These are phyloP conservation scores for Rhinophrynus dorsalis DNA, from an alignment of 2,797 vertebrate species.

Conservation along the genomic window DNA sequence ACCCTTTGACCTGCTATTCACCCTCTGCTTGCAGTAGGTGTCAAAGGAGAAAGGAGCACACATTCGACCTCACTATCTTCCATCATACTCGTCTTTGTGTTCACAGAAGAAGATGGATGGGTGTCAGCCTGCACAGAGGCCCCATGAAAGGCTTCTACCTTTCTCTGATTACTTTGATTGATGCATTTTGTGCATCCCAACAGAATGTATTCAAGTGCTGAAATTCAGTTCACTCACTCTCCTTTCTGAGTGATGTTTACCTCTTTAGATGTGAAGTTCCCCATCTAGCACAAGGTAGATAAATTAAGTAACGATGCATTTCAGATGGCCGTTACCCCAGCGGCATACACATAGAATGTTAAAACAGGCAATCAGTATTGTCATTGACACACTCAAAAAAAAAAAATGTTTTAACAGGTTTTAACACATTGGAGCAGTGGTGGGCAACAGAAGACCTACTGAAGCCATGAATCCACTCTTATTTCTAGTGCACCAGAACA, in stretches of 20 bases:
- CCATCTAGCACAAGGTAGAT: slow-evolving; percentile 26
- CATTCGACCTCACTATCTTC: slow-evolving; percentile 40
- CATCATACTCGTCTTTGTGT: slow-evolving; percentile 45
- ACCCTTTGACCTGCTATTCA: slow-evolving; percentile 33
- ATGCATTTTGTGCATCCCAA: slow-evolving; percentile 45
- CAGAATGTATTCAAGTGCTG: slow-evolving; percentile 44
- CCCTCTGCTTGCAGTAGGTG: slow-evolving; percentile 27
- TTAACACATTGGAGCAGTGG: too few relatives aligned
- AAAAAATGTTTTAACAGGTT: too few relatives aligned
- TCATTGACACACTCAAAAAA: too few relatives aligned
- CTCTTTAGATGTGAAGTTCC: slow-evolving; percentile 27
- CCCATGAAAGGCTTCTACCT: slow-evolving; percentile 41
- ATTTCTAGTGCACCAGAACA: too few relatives aligned
- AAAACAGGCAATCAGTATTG: too few relatives aligned
- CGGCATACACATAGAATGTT: too few relatives aligned
- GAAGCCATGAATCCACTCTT: too few relatives aligned
- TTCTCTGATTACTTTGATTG: slow-evolving; percentile 41
- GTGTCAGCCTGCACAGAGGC: slow-evolving; percentile 38
- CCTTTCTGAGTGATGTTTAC: slow-evolving; percentile 34
- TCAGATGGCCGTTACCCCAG: slow-evolving; percentile 26
- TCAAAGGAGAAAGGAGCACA: slow-evolving; percentile 34
- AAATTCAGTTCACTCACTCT: slow-evolving; percentile 19
- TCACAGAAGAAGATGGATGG: slow-evolving; percentile 37
- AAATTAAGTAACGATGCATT: slow-evolving; percentile 36
- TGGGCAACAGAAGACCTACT: too few relatives aligned